Evolutionary conservation across 2,113 vertebrate genomes (phyloP).

Genomic region (Eretmochelys imbricata): DNA sequence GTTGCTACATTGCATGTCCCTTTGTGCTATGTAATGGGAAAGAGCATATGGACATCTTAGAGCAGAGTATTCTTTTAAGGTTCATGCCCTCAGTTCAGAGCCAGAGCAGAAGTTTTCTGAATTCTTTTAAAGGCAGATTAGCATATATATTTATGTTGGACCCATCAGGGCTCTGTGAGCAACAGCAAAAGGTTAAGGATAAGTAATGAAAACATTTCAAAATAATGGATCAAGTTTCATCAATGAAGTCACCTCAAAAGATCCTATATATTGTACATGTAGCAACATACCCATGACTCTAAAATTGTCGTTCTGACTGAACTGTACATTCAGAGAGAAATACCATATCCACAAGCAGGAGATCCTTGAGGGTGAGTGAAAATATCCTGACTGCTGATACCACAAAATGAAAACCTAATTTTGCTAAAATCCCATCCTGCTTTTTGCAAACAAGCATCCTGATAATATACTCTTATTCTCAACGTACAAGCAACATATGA

Average conservation of each 20-base stretch:
- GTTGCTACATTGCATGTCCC: no score
- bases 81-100: neutral
- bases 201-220: neutral
- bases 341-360: neutral
- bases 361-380: neutral
- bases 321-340: neutral
- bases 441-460: neutral
- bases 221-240: neutral
- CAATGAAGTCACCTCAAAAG: neutral
- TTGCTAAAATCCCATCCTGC: neutral
- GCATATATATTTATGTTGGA: neutral
- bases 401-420: neutral
- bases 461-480: neutral
- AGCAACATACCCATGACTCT: neutral
- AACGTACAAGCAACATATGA: neutral
- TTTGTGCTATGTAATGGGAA: neutral
- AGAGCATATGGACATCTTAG: neutral
- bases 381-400: neutral
- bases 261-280: neutral
- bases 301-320: neutral
- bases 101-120: neutral
- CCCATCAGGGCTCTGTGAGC: neutral
- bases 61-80: neutral
- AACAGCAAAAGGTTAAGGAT: neutral
- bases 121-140: neutral